Percentiles rank a stretch among this genome's conserved stretches.
Conservation (phyloP, 2,797 vertebrate genomes). For the Pangasius larnaudii region DNA sequence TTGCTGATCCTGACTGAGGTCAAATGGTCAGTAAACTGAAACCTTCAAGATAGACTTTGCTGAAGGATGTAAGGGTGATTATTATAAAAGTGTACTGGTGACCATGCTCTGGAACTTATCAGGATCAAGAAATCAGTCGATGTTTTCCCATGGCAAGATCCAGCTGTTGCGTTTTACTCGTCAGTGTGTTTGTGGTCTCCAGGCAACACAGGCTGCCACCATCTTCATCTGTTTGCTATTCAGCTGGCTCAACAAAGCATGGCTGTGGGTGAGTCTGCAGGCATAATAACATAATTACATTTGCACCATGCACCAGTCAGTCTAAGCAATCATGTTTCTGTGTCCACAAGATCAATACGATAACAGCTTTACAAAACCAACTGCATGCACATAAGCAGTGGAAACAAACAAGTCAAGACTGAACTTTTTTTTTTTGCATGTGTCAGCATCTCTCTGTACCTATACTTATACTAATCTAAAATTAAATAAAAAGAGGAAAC, state of each 20-base stretch:
- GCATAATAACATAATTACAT: constrained; percentile 41
- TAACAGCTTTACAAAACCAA: constrained; percentile 45
- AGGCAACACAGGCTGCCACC: constrained; percentile 42
- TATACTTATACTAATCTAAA: neutral
- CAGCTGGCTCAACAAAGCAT: constrained; percentile 40
- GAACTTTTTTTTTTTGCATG: neutral
- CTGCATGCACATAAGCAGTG: constrained; percentile 20
- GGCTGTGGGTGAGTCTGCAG: constrained; percentile 39
- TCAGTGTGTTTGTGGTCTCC: constrained; percentile 47
- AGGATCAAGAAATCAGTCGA: constrained; percentile 45
- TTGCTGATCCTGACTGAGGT: constrained; percentile 12
- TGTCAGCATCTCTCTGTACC: neutral
- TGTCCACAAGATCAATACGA: constrained; percentile 36
- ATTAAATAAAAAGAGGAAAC: neutral
- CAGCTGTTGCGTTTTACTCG: constrained; percentile 46
- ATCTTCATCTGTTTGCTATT: constrained; percentile 53
- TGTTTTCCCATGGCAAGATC: constrained; percentile 43
- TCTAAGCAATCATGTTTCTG: constrained; percentile 27
- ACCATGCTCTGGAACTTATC: constrained; percentile 46
- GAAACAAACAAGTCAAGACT: constrained; percentile 23
- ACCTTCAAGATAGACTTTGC: constrained; percentile 24
- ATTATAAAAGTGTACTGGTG: constrained; percentile 5
- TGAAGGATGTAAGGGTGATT: constrained; percentile 16
- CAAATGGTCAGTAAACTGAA: constrained; percentile 3
- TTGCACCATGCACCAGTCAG: constrained; percentile 22